A percentile compares a stretch with the other conserved stretches of the same genome.
phyloP scores from a whole-genome alignment of 2,113 vertebrate genomes.

The Nannospalax galili region DNA sequence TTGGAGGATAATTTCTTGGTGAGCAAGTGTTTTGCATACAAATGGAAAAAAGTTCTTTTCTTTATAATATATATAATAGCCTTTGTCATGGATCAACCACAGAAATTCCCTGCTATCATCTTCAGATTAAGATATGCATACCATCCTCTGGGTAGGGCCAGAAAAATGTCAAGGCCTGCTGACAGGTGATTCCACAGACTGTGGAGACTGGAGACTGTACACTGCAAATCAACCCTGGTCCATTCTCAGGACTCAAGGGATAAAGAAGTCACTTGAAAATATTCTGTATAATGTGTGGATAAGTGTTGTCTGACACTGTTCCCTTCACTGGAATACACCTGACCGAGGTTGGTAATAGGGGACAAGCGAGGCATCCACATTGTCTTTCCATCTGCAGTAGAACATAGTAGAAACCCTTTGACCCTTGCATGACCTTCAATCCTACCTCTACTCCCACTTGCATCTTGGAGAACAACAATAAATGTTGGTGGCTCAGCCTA shows the following conservation, averaged over 20 bases:
- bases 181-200: neutral
- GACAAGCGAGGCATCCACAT: neutral
- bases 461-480: neutral
- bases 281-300: neutral
- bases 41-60: neutral
- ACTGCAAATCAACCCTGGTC: neutral
- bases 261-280: neutral
- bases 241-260: neutral
- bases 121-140: slow-evolving; percentile 15
- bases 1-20: neutral
- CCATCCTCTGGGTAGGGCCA: neutral
- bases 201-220: neutral
- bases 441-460: neutral
- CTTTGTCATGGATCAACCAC: slow-evolving; percentile 7
- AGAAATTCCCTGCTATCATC: slow-evolving; percentile 37
- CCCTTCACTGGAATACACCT: neutral
- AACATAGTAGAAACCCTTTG: neutral
- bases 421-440: neutral
- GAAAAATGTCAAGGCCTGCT: neutral
- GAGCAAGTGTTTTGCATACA: neutral
- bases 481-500: neutral
- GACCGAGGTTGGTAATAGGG: neutral
- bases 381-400: neutral
- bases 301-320: neutral
- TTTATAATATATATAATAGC: neutral